Evolutionary conservation across 2,888 invertebrate species (phyloP).

Genomic region (Dasypolia templi): DNA sequence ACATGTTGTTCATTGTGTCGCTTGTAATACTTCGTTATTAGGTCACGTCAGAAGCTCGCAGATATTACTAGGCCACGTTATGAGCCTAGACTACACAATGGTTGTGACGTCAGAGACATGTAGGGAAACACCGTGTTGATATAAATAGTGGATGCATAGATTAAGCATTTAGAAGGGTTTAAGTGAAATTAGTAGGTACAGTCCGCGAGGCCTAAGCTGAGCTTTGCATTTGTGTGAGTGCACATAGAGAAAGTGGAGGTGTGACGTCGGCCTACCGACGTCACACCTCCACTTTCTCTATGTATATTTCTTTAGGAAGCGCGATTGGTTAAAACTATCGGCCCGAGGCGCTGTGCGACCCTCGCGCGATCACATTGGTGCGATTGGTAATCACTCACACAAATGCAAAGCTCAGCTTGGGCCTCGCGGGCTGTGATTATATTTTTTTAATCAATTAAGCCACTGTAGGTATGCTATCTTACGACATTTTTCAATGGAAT

Average conservation of each 20-base stretch:
- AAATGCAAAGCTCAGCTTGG: too few relatives aligned
- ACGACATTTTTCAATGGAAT: not conserved
- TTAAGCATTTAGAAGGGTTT: not conserved
- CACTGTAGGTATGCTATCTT: not conserved
- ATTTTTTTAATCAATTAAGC: not conserved
- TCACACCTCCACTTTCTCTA: too few relatives aligned
- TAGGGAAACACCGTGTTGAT: slow-evolving; percentile 17
- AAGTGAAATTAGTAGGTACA: not conserved
- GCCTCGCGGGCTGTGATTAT: too few relatives aligned
- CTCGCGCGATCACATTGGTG: too few relatives aligned
- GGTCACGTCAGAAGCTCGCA: slow-evolving; percentile 46
- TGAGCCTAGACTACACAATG: slow-evolving; percentile 45
- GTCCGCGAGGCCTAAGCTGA: too few relatives aligned
- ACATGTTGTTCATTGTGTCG: slow-evolving; percentile 21
- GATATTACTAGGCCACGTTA: slow-evolving; percentile 44
- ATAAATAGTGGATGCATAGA: slow-evolving; percentile 3
- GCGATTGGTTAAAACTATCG: too few relatives aligned
- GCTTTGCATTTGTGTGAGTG: too few relatives aligned
- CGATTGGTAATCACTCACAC: too few relatives aligned
- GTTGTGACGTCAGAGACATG: slow-evolving; percentile 43
- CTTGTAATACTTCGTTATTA: slow-evolving; percentile 45
- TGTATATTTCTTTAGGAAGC: too few relatives aligned
- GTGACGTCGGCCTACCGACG: too few relatives aligned
- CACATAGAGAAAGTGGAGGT: too few relatives aligned
- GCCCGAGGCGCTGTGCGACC: too few relatives aligned